Evolutionary conservation across 2,797 vertebrate species (phyloP).

Genomic region (Linurgus olivaceus): DNA sequence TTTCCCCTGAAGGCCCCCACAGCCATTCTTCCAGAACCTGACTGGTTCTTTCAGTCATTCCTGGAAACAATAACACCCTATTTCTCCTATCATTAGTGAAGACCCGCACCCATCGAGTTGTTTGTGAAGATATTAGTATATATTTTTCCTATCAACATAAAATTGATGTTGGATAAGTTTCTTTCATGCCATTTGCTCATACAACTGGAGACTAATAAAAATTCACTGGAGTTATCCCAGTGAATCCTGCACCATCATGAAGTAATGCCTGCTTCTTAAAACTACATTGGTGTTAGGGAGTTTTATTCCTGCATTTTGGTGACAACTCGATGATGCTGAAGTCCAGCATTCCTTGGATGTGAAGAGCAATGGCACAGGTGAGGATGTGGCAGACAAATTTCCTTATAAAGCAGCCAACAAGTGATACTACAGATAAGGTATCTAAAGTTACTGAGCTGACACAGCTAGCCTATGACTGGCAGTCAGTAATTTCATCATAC

Average conservation of each 20-base stretch:
- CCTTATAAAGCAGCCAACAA: neutral
- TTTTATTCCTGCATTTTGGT: neutral
- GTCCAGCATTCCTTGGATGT: neutral
- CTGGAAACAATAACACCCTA: neutral
- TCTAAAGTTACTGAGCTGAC: neutral
- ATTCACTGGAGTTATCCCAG: neutral
- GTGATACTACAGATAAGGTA: neutral
- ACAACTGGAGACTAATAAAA: neutral
- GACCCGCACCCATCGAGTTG: rapidly evolving
- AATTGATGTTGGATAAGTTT: neutral
- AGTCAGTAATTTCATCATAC: neutral
- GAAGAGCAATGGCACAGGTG: neutral
- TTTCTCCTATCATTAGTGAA: neutral
- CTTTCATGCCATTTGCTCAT: neutral
- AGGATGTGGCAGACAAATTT: neutral
- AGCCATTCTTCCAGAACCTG: neutral
- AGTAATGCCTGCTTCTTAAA: neutral
- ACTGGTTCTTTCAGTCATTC: neutral
- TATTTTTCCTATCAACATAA: neutral
- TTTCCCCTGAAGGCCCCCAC: neutral
- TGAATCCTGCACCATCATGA: neutral
- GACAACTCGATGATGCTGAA: neutral
- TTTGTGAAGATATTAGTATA: neutral
- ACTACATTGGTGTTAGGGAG: neutral
- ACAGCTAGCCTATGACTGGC: neutral